A percentile compares a stretch with the other conserved stretches of the same genome.
phyloP scores from a whole-genome alignment of 2,797 vertebrate species.

The Rhynchonycteris naso region DNA sequence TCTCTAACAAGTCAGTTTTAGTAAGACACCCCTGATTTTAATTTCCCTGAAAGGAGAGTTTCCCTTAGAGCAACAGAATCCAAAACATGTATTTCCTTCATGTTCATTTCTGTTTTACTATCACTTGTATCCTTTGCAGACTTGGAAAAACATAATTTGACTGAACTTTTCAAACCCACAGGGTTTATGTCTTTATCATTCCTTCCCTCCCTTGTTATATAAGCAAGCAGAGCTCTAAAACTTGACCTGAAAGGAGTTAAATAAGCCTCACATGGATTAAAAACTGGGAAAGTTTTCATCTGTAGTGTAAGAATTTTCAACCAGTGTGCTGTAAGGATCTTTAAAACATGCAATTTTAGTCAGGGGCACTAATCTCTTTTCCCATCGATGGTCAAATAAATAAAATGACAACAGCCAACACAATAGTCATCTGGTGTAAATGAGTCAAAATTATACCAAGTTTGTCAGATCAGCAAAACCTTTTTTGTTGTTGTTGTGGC shows the following conservation, averaged over 20 bases:
- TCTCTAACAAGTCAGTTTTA: slow-evolving; percentile 1
- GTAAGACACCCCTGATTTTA: slow-evolving; percentile 21
- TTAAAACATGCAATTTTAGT: background rate
- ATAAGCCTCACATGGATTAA: slow-evolving; percentile 47
- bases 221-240: slow-evolving; percentile 35
- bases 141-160: slow-evolving; percentile 25
- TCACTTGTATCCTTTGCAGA: slow-evolving; percentile 12
- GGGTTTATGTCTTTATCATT: background rate
- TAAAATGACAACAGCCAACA: background rate
- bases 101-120: background rate
- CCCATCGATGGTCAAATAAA: background rate
- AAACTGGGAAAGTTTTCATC: slow-evolving; percentile 54
- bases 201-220: slow-evolving; percentile 19
- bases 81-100: background rate
- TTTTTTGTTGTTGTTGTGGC: background rate
- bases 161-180: slow-evolving; percentile 29
- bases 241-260: slow-evolving; percentile 50
- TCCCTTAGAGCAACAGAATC: background rate
- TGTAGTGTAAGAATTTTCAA: background rate
- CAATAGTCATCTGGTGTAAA: background rate
- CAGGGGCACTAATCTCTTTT: background rate
- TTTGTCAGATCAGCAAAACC: background rate
- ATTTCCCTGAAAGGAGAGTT: background rate
- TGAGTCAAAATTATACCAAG: background rate
- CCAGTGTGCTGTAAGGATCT: background rate